phyloP scores from a whole-genome alignment of 2,888 invertebrate genomes.

The Coleophora deauratella region DNA sequence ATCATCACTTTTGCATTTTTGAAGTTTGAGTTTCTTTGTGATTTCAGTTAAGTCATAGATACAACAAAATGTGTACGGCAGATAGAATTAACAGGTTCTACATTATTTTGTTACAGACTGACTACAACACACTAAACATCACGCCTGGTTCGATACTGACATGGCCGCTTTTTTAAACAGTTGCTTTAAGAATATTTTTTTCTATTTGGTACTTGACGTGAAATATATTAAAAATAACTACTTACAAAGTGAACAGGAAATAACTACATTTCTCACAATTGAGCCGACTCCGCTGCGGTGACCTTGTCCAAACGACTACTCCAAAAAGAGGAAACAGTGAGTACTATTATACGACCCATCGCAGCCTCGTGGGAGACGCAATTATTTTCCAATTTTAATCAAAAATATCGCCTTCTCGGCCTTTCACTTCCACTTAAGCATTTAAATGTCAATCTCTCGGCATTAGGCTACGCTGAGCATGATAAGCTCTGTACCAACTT shows the following conservation, averaged over 20 bases:
- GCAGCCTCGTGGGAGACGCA: constrained; percentile 68
- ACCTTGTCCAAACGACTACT: constrained; percentile 42
- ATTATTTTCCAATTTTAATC: constrained; percentile 74
- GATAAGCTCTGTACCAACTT: constrained; percentile 22
- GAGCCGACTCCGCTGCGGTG: constrained; percentile 24
- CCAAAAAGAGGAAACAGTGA: constrained; percentile 32
- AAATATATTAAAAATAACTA: constrained; percentile 4
- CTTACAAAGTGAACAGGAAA: constrained; percentile 31
- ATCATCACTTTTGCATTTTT: too few relatives aligned
- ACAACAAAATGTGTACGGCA: too few relatives aligned
- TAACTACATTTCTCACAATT: constrained; percentile 43
- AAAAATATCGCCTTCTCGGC: constrained; percentile 66
- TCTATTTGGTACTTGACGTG: constrained; percentile 14
- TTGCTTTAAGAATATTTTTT: too few relatives aligned
- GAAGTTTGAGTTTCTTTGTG: too few relatives aligned
- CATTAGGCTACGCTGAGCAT: constrained; percentile 38
- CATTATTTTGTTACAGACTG: too few relatives aligned
- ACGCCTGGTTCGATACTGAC: too few relatives aligned
- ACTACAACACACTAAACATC: too few relatives aligned
- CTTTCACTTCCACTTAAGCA: constrained; percentile 72
- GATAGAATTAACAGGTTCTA: too few relatives aligned
- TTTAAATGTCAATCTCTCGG: constrained; percentile 71
- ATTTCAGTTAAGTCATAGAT: too few relatives aligned
- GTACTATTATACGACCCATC: constrained; percentile 45
- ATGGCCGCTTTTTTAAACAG: too few relatives aligned